Evolutionary conservation across 2,888 invertebrate genomes (phyloP).

Genomic region (Malthinus seriepunctatus): DNA sequence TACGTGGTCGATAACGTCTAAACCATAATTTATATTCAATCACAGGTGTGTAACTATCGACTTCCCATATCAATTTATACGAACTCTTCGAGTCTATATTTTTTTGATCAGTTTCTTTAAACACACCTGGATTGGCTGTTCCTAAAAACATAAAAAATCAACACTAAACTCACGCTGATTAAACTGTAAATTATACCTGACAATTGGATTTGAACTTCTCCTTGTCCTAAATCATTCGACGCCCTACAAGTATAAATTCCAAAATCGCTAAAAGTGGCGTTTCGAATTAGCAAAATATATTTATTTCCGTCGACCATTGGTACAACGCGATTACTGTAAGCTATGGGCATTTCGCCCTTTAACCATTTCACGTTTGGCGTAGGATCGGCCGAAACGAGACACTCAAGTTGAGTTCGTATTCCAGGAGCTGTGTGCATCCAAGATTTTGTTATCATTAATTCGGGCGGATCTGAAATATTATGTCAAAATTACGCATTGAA

Average conservation of each 20-base stretch:
- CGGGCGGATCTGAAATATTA: constrained; percentile 74
- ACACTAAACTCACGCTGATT: too few relatives aligned
- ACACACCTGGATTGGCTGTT: constrained; percentile 69
- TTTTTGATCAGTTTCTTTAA: constrained; percentile 62
- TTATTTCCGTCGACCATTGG: constrained; percentile 56
- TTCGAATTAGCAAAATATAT: constrained; percentile 70
- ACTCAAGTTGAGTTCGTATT: constrained; percentile 70
- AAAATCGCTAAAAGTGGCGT: constrained; percentile 69
- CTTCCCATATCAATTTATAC: constrained; percentile 81
- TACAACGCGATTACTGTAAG: constrained; percentile 54
- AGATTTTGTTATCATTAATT: constrained; percentile 64
- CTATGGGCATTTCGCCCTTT: constrained; percentile 63
- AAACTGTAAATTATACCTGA: constrained; percentile 59
- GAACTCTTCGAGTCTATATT: constrained; percentile 57
- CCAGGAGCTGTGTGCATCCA: constrained; percentile 78
- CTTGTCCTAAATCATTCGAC: constrained; percentile 73
- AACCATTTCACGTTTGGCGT: constrained; percentile 71
- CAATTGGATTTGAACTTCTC: constrained; percentile 70
- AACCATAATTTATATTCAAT: constrained; percentile 71
- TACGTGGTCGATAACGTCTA: constrained; percentile 57
- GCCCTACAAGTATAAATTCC: constrained; percentile 81
- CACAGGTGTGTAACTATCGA: constrained; percentile 79
- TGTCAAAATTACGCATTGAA: too few relatives aligned
- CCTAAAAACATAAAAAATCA: constrained; percentile 57
- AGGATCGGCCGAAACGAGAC: constrained; percentile 70